Percentiles rank a stretch among this genome's conserved stretches.
Evolutionary conservation across 2,888 invertebrate species (phyloP).

Genomic region (Tetranychus truncatus): DNA sequence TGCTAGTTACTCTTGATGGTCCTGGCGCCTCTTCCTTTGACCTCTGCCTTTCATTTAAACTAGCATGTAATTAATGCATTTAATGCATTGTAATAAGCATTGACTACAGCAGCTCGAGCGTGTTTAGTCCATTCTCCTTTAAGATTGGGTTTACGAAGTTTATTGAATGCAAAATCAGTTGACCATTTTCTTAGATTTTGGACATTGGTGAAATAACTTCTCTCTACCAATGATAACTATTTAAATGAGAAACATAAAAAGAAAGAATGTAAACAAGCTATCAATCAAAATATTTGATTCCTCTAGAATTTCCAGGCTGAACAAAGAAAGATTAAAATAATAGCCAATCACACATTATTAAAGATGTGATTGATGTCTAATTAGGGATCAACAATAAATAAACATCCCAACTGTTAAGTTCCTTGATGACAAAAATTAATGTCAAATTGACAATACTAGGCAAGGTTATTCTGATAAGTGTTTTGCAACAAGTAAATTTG

Average conservation of each 20-base stretch:
- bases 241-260: background rate
- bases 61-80: too few relatives aligned
- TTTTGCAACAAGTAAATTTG: background rate
- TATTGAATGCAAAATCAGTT: constrained; percentile 56
- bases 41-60: too few relatives aligned
- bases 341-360: background rate
- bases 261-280: background rate
- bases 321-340: background rate
- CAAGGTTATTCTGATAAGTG: too few relatives aligned
- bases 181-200: constrained; percentile 59
- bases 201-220: constrained; percentile 54
- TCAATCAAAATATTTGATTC: too few relatives aligned
- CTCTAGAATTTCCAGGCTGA: too few relatives aligned
- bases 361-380: background rate
- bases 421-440: too few relatives aligned
- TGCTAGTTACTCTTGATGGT: too few relatives aligned
- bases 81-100: constrained; percentile 70
- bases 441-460: too few relatives aligned
- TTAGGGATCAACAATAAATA: background rate
- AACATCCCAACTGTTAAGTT: background rate
- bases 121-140: constrained; percentile 50
- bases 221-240: constrained; percentile 50
- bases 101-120: constrained; percentile 62
- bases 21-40: too few relatives aligned
- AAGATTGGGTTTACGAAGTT: constrained; percentile 46